Evolutionary conservation across 1,140 invertebrate species (phyloP).

Genomic region (Drosophila santomea): DNA sequence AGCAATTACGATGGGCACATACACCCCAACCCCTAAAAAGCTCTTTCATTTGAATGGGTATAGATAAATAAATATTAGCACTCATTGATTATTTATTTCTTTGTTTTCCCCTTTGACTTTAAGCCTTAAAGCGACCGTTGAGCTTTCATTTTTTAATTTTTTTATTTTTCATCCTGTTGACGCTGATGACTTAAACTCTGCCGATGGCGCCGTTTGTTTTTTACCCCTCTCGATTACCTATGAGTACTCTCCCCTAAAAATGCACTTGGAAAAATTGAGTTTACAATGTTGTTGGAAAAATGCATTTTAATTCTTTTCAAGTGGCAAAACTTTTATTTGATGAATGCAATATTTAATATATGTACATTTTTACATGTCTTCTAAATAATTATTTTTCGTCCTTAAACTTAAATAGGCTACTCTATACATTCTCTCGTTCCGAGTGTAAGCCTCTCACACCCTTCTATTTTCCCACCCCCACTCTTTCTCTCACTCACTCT

Average conservation of each 20-base stretch:
- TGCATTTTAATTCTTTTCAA: background rate
- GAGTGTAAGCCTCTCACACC: conserved; percentile 7
- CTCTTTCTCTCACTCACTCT: conserved; percentile 19
- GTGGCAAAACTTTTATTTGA: too few species aligned
- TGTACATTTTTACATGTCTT: too few species aligned
- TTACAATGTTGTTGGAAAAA: background rate
- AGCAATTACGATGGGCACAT: conserved; percentile 40
- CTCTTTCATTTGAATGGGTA: conserved; percentile 31
- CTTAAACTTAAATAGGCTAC: background rate
- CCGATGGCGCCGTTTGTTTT: conserved; percentile 58
- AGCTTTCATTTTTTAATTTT: conserved; percentile 36
- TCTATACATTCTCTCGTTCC: background rate
- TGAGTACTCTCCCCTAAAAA: conserved; percentile 2
- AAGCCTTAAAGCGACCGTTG: conserved; percentile 64
- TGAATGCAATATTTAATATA: too few species aligned
- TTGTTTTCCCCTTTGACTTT: conserved; percentile 57
- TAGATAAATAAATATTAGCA: conserved; percentile 49
- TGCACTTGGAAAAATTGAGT: background rate
- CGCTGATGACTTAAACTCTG: conserved; percentile 78
- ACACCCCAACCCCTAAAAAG: conserved; percentile 18
- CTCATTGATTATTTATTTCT: conserved; percentile 39
- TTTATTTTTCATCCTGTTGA: conserved; percentile 30
- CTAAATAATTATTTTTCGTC: too few species aligned
- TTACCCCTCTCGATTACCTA: conserved; percentile 17
- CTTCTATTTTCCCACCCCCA: conserved; percentile 16